These are phyloP conservation scores for Phthorimaea operculella DNA, from an alignment of 1,140 invertebrate species.

Conservation along the genomic window DNA sequence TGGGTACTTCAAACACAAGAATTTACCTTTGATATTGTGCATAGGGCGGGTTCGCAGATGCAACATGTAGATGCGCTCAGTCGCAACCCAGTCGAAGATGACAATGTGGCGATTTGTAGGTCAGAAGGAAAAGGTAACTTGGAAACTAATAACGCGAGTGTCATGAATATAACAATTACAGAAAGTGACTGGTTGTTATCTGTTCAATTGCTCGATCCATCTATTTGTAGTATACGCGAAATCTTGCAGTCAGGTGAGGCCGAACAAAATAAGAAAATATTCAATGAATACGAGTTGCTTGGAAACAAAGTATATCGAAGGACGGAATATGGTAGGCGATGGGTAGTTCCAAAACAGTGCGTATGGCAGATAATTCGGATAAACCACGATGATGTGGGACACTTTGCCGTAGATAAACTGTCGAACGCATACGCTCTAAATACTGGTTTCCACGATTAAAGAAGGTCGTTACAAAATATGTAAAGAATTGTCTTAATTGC, in stretches of 20 bases:
- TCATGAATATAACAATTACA: conserved; percentile 11
- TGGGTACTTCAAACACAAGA: conserved; percentile 20
- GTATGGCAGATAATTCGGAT: conserved; percentile 7
- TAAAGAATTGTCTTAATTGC: conserved; percentile 24
- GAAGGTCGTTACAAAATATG: conserved; percentile 15
- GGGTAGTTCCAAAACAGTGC: conserved; percentile 5
- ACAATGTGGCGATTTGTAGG: background rate
- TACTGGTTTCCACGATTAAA: conserved; percentile 21
- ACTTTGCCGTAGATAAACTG: conserved; percentile 8
- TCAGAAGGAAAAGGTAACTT: too few relatives aligned
- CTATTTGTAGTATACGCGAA: conserved; percentile 14
- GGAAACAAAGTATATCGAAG: conserved; percentile 9
- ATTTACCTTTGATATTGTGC: conserved; percentile 17
- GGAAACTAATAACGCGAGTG: background rate
- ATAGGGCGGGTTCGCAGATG: conserved; percentile 21
- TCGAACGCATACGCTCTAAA: conserved; percentile 11
- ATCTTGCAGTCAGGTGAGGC: conserved; percentile 7
- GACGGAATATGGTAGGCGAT: conserved; percentile 6
- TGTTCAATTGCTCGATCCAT: conserved; percentile 7
- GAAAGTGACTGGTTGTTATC: conserved; percentile 22
- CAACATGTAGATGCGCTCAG: conserved; percentile 40
- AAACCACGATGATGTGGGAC: conserved; percentile 8
- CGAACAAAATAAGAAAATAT: conserved; percentile 6
- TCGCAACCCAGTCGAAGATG: conserved; percentile 14
- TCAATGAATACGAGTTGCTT: conserved; percentile 9